Conservation (phyloP, 2,888 invertebrate genomes). For the Drosophila demipolita region DNA sequence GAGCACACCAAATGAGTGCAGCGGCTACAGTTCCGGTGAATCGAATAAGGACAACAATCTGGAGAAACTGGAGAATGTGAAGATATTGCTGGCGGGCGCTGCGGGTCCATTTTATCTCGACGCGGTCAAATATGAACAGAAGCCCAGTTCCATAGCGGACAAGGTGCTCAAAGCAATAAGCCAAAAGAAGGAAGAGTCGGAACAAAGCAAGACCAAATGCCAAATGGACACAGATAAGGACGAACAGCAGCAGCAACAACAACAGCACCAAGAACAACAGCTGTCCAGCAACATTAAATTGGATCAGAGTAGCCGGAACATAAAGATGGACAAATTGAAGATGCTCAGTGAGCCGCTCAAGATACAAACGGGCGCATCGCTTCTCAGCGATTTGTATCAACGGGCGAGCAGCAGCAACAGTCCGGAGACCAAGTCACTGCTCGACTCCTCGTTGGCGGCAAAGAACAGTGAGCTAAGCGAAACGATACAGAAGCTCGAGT, state of each 20-base stretch:
- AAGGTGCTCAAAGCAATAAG: constrained; percentile 87
- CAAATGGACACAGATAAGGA: constrained; percentile 70
- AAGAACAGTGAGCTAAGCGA: constrained; percentile 88
- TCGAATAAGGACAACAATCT: constrained; percentile 82
- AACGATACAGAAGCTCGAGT: constrained; percentile 87
- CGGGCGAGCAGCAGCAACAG: constrained; percentile 68
- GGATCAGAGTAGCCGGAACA: constrained; percentile 24
- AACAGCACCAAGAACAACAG: not conserved
- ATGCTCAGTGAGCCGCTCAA: constrained; percentile 80
- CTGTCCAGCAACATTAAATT: constrained; percentile 3
- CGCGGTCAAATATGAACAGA: constrained; percentile 83
- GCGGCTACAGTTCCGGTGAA: constrained; percentile 75
- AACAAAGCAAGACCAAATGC: constrained; percentile 85
- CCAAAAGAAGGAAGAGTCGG: constrained; percentile 86
- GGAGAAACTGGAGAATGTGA: constrained; percentile 83
- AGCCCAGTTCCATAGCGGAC: constrained; percentile 87
- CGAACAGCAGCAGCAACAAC: constrained; percentile 42
- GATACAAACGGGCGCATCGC: constrained; percentile 66
- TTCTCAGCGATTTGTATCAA: constrained; percentile 58
- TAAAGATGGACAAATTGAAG: constrained; percentile 46
- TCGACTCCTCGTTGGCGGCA: constrained; percentile 82
- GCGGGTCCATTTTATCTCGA: constrained; percentile 82
- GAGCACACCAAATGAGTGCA: constrained; percentile 79
- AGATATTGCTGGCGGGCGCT: constrained; percentile 82
- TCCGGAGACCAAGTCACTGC: constrained; percentile 83